phyloP scores from a whole-genome alignment of 1,140 invertebrate genomes.

The Drosophila simulans region DNA sequence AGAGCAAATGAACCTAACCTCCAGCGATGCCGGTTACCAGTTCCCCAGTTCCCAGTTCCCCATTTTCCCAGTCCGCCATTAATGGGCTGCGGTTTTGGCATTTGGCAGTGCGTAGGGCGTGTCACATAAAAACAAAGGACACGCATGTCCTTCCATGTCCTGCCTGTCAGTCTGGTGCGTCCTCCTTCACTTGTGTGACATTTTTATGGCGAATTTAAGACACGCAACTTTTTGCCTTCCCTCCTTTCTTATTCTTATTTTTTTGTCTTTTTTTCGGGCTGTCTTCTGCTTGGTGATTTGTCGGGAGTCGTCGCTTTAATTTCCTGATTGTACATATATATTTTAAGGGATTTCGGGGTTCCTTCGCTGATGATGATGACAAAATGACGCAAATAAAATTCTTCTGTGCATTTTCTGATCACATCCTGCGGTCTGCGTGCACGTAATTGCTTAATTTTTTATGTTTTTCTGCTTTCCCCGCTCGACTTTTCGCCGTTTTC shows the following conservation, averaged over 20 bases:
- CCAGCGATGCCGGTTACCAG: slow-evolving; percentile 53
- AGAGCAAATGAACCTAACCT: slow-evolving; percentile 82
- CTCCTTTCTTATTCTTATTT: slow-evolving; percentile 7
- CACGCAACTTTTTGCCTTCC: slow-evolving; percentile 67
- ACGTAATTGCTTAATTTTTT: slow-evolving; percentile 80
- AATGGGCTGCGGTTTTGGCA: slow-evolving; percentile 24
- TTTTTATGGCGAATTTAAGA: slow-evolving; percentile 81
- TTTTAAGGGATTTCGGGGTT: slow-evolving; percentile 7
- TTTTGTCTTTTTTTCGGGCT: slow-evolving; percentile 17
- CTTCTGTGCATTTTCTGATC: slow-evolving; percentile 69
- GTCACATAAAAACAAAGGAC: slow-evolving; percentile 78
- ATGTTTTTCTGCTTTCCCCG: slow-evolving; percentile 32
- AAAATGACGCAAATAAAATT: slow-evolving; percentile 74
- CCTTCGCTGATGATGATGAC: slow-evolving; percentile 56
- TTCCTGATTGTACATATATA: slow-evolving; percentile 38
- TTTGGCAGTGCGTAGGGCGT: slow-evolving; percentile 54
- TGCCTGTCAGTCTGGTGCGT: slow-evolving; percentile 48
- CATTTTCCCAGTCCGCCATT: slow-evolving; percentile 51
- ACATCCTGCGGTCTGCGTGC: slow-evolving; percentile 54
- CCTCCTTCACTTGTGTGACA: slow-evolving; percentile 64
- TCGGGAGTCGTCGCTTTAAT: slow-evolving; percentile 68
- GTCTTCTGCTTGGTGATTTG: slow-evolving; percentile 55
- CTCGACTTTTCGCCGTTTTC: slow-evolving; percentile 9
- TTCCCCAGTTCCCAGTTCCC: not conserved
- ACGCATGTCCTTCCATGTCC: slow-evolving; percentile 68